A percentile compares a stretch with the other conserved stretches of the same genome.
Conservation (phyloP, 2,113 vertebrate species). For the Rhombomys opimus region DNA sequence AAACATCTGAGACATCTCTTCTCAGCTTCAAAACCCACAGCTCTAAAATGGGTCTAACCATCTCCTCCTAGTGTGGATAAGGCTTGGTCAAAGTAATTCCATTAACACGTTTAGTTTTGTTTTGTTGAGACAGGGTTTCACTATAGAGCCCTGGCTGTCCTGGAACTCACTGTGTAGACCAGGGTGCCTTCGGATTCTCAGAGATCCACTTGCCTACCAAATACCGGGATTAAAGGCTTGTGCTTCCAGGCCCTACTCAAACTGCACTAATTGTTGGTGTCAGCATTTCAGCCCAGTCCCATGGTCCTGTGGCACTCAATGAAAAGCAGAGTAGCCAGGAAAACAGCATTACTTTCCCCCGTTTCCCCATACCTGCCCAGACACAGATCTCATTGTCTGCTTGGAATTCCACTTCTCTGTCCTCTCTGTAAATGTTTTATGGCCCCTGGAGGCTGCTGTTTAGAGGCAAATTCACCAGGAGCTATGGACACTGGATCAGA, state of each 20-base stretch:
- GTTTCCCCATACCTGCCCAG: not conserved
- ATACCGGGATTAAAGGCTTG: not conserved
- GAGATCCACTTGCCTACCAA: not conserved
- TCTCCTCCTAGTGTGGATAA: not conserved
- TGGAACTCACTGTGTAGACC: not conserved
- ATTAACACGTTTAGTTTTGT: not conserved
- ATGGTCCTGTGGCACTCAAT: not conserved
- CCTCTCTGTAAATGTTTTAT: slow-evolving; percentile 46
- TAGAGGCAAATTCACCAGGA: slow-evolving; percentile 34
- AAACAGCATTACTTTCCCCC: slow-evolving; percentile 11
- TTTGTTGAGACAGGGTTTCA: not conserved
- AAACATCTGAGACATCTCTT: not conserved
- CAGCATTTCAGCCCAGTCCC: slow-evolving; percentile 31
- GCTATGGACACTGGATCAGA: slow-evolving; percentile 28
- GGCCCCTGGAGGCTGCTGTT: slow-evolving; percentile 12
- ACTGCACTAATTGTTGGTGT: not conserved
- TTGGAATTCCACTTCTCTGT: slow-evolving; percentile 57
- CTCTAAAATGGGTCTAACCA: not conserved
- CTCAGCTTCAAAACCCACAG: not conserved
- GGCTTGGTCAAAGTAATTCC: slow-evolving; percentile 8
- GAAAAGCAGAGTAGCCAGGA: slow-evolving; percentile 27
- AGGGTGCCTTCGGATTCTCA: not conserved
- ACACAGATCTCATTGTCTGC: slow-evolving; percentile 37
- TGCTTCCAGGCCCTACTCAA: not conserved
- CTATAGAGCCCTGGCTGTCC: not conserved